Percentiles rank a stretch among this genome's conserved stretches.
phyloP scores from a whole-genome alignment of 1,140 invertebrate genomes.

The Pomacea maculata region DNA sequence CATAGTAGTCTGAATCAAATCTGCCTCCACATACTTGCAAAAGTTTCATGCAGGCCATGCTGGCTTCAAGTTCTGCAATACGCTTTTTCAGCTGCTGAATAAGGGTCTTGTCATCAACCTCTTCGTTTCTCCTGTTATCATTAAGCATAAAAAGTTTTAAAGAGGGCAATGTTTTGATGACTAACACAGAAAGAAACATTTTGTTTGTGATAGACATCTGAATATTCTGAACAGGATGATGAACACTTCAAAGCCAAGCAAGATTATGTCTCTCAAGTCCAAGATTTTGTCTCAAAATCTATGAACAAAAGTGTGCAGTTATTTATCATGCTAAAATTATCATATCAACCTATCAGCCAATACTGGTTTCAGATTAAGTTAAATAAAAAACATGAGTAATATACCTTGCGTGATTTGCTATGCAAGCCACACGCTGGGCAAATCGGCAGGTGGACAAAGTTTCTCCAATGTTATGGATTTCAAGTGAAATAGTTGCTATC shows the following conservation, averaged over 20 bases:
- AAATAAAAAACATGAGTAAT: slow-evolving; percentile 4
- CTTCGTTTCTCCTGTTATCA: slow-evolving; percentile 57
- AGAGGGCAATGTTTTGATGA: too few relatives aligned
- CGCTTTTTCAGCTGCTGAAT: slow-evolving; percentile 55
- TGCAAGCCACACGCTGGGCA: slow-evolving; percentile 60
- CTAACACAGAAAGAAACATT: too few relatives aligned
- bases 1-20: too few relatives aligned
- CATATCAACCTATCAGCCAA: too few relatives aligned
- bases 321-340: too few relatives aligned
- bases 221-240: too few relatives aligned
- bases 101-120: slow-evolving; percentile 62
- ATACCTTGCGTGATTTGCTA: slow-evolving; percentile 60
- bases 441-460: slow-evolving; percentile 60
- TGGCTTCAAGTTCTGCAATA: slow-evolving; percentile 59
- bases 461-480: slow-evolving; percentile 56
- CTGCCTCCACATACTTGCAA: too few relatives aligned
- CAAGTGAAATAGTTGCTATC: slow-evolving; percentile 60
- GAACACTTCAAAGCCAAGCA: too few relatives aligned
- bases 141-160: background rate
- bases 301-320: background rate
- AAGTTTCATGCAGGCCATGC: slow-evolving; percentile 48
- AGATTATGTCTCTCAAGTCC: too few relatives aligned
- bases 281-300: background rate
- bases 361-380: background rate
- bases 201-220: too few relatives aligned